Evolutionary conservation across 2,113 vertebrate species (phyloP), one percentile per base, ranked within the genome.

Genomic region (Poeciliopsis occidentalis): DNA sequence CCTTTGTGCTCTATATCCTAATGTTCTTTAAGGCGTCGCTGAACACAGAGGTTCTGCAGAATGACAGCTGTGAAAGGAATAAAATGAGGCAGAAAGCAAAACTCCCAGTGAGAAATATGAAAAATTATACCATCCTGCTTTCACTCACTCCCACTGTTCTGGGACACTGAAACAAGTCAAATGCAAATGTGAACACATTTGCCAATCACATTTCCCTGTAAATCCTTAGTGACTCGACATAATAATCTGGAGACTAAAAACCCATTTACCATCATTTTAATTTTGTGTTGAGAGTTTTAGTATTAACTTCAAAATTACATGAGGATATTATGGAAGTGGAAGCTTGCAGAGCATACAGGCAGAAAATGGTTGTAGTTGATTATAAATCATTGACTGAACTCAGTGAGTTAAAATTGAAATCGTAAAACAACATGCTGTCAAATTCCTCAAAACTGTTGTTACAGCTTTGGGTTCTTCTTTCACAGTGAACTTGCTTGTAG

Each of bases 41-140:
- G n/a, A 57, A 64, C 24, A 31, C 44, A 34, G 51, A 60, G n/a
- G 62, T 61, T n/a, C 30, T 62, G 30, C 62, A 34, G 60, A 72
- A 60, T 72, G 69, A 79, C 37, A 22, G 19, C 26, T 64, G 66
- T 65, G 34, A 70, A 66, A 47, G 63, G 17, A 67, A n/a, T 32
- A 17, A 61, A 68, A 64, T n/a, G 41, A 69, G 70, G 27, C 13
- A 60, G 64, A 67, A 63, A 70, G 60, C 51, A 12, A 73, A 69
- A 67, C 64, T 60, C 64, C 65, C 64, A 69, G 69, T 60, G 67
- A 54, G 71, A 85, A 78, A 82, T 60, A 3, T 80, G 31, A 57
- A 78, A 75, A 87, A 69, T 74, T 0, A 75, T 39, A 39, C 30
- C 2, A 66, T 68, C 47, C 71, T 31, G 24, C 11, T 41, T 3